Conservation (phyloP, 1,140 invertebrate species). For the Oedothorax gibbosus region DNA sequence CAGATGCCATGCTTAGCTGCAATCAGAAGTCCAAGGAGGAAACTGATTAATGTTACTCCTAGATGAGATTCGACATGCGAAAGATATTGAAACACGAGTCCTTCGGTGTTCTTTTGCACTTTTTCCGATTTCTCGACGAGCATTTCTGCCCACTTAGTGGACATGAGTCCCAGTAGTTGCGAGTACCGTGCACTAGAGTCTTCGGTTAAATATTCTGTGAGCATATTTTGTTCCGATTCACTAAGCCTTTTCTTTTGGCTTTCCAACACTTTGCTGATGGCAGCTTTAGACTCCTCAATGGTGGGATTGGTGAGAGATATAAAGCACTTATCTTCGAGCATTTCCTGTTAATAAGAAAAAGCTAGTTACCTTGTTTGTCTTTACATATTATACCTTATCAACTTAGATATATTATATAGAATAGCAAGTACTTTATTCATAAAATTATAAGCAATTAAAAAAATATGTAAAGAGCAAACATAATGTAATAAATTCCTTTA, state of each 20-base stretch:
- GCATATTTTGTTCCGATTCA: slow-evolving; percentile 21
- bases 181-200: slow-evolving; percentile 41
- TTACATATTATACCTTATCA: too few species aligned
- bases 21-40: slow-evolving; percentile 75
- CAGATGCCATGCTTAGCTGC: slow-evolving; percentile 79
- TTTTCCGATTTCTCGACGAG: neutral
- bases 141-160: slow-evolving; percentile 33
- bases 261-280: slow-evolving; percentile 43
- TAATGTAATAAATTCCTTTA: too few species aligned
- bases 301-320: slow-evolving; percentile 14
- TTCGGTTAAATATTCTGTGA: slow-evolving; percentile 25
- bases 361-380: neutral
- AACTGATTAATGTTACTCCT: slow-evolving; percentile 36
- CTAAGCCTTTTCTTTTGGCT: slow-evolving; percentile 32
- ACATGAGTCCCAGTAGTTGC: slow-evolving; percentile 33
- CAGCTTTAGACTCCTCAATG: slow-evolving; percentile 23
- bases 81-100: slow-evolving; percentile 44
- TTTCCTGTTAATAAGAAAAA: slow-evolving; percentile 7
- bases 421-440: too few species aligned
- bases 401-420: too few species aligned
- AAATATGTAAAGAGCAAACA: too few species aligned
- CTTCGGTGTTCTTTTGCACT: slow-evolving; percentile 37
- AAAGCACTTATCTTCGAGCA: slow-evolving; percentile 31
- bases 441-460: too few species aligned
- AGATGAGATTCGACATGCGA: slow-evolving; percentile 55